A percentile compares a stretch with the other conserved stretches of the same genome.
Conservation (phyloP, 2,888 invertebrate genomes). For the Epirrhoe tristata region DNA sequence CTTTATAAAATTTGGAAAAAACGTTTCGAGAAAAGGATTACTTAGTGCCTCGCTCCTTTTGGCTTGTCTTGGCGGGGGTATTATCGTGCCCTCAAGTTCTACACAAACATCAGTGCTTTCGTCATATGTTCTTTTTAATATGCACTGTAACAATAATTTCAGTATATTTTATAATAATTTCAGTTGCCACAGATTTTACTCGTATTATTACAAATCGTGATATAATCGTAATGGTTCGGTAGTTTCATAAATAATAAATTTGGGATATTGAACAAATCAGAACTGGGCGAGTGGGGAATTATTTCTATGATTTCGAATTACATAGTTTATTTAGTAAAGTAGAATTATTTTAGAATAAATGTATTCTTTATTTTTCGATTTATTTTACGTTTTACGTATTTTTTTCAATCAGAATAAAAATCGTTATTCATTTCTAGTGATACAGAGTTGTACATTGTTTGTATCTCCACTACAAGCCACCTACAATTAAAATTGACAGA, state of each 20-base stretch:
- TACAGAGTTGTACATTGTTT: too few relatives aligned
- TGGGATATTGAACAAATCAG: not conserved
- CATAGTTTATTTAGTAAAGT: not conserved
- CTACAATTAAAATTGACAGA: too few relatives aligned
- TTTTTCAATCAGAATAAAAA: too few relatives aligned
- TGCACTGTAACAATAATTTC: conserved; percentile 27
- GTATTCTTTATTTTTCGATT: not conserved
- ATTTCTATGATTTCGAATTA: not conserved
- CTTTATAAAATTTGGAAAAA: too few relatives aligned
- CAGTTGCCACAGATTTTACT: conserved; percentile 10
- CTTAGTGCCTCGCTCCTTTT: too few relatives aligned
- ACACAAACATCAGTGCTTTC: not conserved
- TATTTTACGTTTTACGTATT: not conserved
- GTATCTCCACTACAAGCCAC: too few relatives aligned
- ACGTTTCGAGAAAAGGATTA: too few relatives aligned
- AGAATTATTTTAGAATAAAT: not conserved
- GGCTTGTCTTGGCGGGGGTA: too few relatives aligned
- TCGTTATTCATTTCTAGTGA: too few relatives aligned
- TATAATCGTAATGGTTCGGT: not conserved
- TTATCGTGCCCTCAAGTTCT: too few relatives aligned
- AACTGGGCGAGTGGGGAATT: not conserved
- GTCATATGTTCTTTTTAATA: conserved; percentile 14
- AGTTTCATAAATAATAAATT: conserved; percentile 1
- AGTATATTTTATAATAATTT: conserved; percentile 30
- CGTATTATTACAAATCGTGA: conserved; percentile 3